Percentiles rank a stretch among this genome's conserved stretches.
phyloP scores from a whole-genome alignment of 2,888 invertebrate genomes.

The Eupeodes latifasciatus region DNA sequence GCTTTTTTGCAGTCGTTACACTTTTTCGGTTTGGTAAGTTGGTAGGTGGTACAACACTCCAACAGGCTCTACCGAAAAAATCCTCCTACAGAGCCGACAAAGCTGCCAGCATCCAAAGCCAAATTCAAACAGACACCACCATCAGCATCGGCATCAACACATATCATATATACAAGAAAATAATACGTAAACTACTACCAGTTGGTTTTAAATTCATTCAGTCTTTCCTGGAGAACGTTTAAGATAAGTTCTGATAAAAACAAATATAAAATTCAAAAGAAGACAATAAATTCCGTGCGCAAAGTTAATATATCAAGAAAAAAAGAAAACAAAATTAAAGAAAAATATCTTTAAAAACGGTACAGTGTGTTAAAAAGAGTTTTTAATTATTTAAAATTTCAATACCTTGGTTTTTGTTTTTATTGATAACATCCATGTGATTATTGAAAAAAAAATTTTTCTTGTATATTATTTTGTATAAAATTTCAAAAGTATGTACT shows the following conservation, averaged over 20 bases:
- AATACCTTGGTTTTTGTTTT: not conserved
- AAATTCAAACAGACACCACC: slow-evolving; percentile 24
- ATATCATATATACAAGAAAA: slow-evolving; percentile 33
- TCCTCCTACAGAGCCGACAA: slow-evolving; percentile 29
- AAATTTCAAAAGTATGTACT: too few relatives aligned
- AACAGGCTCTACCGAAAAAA: slow-evolving; percentile 44
- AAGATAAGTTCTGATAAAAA: slow-evolving; percentile 52
- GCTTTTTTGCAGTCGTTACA: slow-evolving; percentile 55
- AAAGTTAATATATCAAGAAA: slow-evolving; percentile 38
- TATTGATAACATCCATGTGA: not conserved
- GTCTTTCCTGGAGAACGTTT: slow-evolving; percentile 62
- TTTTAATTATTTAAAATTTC: slow-evolving; percentile 2
- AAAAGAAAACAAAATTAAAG: not conserved
- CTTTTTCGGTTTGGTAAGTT: slow-evolving; percentile 32
- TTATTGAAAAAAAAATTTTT: not conserved
- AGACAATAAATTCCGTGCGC: slow-evolving; percentile 27
- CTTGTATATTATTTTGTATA: not conserved
- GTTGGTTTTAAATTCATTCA: slow-evolving; percentile 59
- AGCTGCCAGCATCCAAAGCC: slow-evolving; percentile 31
- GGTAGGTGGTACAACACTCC: slow-evolving; percentile 39
- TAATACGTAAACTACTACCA: slow-evolving; percentile 48
- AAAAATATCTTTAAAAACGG: not conserved
- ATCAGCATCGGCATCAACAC: slow-evolving; percentile 18
- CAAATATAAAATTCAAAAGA: not conserved
- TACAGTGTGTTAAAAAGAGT: not conserved